A percentile compares a stretch with the other conserved stretches of the same genome.
phyloP scores from a whole-genome alignment of 2,888 invertebrate genomes.

The Macroteleia sp. region DNA sequence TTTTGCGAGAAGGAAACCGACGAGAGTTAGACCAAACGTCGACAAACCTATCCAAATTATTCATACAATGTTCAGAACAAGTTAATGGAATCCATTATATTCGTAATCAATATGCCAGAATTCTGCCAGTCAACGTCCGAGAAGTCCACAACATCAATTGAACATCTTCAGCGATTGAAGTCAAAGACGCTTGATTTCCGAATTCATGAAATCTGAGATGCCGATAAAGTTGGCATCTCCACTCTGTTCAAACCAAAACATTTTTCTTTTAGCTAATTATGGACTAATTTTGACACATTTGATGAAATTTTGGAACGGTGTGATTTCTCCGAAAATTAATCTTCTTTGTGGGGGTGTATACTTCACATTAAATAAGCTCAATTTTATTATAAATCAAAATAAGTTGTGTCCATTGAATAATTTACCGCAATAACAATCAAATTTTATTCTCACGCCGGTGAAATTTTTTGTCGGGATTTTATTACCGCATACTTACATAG shows the following conservation, averaged over 20 bases:
- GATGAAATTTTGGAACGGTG: too few species aligned
- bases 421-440: constrained; percentile 18
- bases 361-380: too few species aligned
- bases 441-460: constrained; percentile 2
- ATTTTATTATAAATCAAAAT: too few species aligned
- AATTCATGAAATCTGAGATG: too few species aligned
- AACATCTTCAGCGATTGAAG: constrained; percentile 3
- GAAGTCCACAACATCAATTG: constrained; percentile 13
- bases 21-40: too few species aligned
- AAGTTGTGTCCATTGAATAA: too few species aligned
- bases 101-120: constrained; percentile 26
- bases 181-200: too few species aligned
- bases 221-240: too few species aligned
- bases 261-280: too few species aligned
- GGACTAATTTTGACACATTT: too few species aligned
- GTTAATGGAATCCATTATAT: constrained; percentile 38
- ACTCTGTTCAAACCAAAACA: too few species aligned
- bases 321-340: too few species aligned
- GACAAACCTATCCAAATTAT: constrained; percentile 38
- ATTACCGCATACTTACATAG: constrained; percentile 21
- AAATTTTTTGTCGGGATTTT: constrained; percentile 10
- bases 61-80: constrained; percentile 44
- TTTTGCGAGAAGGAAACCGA: not conserved
- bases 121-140: not conserved
- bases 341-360: not conserved